A percentile compares a stretch with the other conserved stretches of the same genome.
Evolutionary conservation across 2,113 vertebrate species (phyloP).

Genomic region (Larimichthys crocea): DNA sequence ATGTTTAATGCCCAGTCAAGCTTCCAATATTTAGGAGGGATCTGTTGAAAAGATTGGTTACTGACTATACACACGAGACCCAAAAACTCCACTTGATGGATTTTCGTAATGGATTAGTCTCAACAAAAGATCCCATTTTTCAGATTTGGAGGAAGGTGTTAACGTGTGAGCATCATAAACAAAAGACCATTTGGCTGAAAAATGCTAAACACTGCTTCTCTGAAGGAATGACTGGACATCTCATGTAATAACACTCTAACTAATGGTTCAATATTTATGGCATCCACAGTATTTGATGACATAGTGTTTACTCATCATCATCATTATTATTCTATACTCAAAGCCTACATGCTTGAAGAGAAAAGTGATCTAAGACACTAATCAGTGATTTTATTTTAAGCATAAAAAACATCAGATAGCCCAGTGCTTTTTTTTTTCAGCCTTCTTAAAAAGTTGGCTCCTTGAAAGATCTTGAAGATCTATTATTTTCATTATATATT

Average conservation of each 20-base stretch:
- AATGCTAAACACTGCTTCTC: conserved; percentile 7
- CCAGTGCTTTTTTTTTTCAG: conserved; percentile 16
- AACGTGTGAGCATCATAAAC: conserved; percentile 49
- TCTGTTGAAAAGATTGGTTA: conserved; percentile 52
- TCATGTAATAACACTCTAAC: not conserved
- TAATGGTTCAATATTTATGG: not conserved
- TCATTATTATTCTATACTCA: conserved; percentile 18
- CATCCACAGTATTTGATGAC: not conserved
- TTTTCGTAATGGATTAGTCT: conserved; percentile 28
- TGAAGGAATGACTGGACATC: not conserved
- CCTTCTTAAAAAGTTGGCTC: conserved; percentile 14
- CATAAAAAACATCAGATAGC: conserved; percentile 14
- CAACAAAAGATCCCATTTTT: conserved; percentile 27
- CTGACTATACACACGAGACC: conserved; percentile 24
- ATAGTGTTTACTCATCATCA: conserved; percentile 12
- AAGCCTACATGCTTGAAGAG: conserved; percentile 3
- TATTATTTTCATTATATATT: conserved; percentile 24
- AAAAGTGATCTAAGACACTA: not conserved
- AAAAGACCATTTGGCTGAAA: conserved; percentile 28
- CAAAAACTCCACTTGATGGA: conserved; percentile 20
- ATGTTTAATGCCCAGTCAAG: conserved; percentile 35
- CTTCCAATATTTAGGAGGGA: conserved; percentile 33
- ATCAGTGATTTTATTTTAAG: conserved; percentile 48
- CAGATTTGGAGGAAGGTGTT: conserved; percentile 35
- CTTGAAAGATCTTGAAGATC: no score